Evolutionary conservation across 2,113 vertebrate genomes (phyloP).

Genomic region (Cyrtonyx montezumae): DNA sequence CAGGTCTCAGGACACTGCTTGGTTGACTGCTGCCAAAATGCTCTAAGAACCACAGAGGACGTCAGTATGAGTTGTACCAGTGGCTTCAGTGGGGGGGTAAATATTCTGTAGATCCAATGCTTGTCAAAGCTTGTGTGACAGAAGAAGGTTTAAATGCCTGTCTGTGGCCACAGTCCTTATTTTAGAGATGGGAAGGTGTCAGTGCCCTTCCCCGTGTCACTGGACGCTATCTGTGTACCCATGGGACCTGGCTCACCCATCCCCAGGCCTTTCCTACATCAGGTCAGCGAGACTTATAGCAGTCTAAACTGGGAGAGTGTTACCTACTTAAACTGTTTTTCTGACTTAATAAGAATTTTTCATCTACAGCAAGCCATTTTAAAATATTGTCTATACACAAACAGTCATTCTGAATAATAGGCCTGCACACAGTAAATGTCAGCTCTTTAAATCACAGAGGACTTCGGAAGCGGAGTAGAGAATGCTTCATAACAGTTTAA

Average conservation of each 20-base stretch:
- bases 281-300: slow-evolving; percentile 75
- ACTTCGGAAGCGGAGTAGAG: slow-evolving; percentile 83
- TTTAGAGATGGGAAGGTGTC: neutral
- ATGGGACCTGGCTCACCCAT: neutral
- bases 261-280: slow-evolving; percentile 41
- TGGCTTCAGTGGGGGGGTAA: neutral
- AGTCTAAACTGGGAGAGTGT: slow-evolving; percentile 79
- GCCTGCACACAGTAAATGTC: slow-evolving; percentile 95
- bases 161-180: fast-evolving
- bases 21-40: fast-evolving
- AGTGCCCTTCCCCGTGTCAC: fast-evolving
- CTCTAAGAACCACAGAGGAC: fast-evolving
- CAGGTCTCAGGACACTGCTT: neutral
- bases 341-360: slow-evolving; percentile 89
- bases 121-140: neutral
- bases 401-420: slow-evolving; percentile 99
- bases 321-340: slow-evolving; percentile 83
- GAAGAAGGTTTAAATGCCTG: neutral
- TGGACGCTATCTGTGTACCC: fast-evolving
- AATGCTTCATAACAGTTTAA: slow-evolving; percentile 93
- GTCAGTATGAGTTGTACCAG: neutral
- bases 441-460: slow-evolving; percentile 95
- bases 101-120: fast-evolving
- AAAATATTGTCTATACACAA: slow-evolving; percentile 96
- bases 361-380: slow-evolving; percentile 88